Evolutionary conservation across 1,140 invertebrate genomes (phyloP).

Genomic region (Danaus melanippus): DNA sequence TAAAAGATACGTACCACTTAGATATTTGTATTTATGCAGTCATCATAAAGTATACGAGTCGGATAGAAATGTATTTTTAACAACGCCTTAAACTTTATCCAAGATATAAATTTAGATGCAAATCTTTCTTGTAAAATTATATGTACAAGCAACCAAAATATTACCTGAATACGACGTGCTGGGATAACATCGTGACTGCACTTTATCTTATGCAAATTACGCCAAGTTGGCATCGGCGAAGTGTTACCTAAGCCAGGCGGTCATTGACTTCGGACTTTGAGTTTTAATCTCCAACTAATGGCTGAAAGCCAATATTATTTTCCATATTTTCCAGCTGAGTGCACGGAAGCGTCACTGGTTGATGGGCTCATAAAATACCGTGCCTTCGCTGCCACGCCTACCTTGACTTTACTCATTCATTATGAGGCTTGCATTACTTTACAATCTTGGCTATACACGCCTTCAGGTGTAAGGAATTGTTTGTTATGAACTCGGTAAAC

Average conservation of each 20-base stretch:
- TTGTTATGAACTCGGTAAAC: constrained; percentile 5
- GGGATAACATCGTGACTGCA: constrained; percentile 4
- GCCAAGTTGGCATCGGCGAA: constrained; percentile 11
- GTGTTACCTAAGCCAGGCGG: constrained; percentile 12
- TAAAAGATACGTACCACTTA: too few relatives aligned
- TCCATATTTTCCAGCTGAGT: constrained; percentile 17
- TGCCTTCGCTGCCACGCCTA: constrained; percentile 14
- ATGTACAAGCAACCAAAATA: neutral
- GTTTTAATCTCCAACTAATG: constrained; percentile 16
- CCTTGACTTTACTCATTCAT: constrained; percentile 21
- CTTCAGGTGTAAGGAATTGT: constrained; percentile 21
- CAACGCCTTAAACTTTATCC: too few relatives aligned
- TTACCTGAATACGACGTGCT: constrained; percentile 3
- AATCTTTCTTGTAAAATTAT: too few relatives aligned
- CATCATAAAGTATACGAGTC: too few relatives aligned
- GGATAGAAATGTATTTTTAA: too few relatives aligned
- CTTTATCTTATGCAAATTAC: constrained; percentile 11
- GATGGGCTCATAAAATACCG: constrained; percentile 20
- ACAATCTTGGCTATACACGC: constrained; percentile 28
- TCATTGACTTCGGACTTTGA: constrained; percentile 12
- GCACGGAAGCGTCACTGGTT: constrained; percentile 16
- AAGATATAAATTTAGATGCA: too few relatives aligned
- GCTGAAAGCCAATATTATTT: constrained; percentile 15
- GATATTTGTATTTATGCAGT: too few relatives aligned
- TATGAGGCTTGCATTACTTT: constrained; percentile 25